These are phyloP conservation scores for Sphinx pinastri DNA, from an alignment of 2,888 invertebrate genomes.

Conservation along the genomic window DNA sequence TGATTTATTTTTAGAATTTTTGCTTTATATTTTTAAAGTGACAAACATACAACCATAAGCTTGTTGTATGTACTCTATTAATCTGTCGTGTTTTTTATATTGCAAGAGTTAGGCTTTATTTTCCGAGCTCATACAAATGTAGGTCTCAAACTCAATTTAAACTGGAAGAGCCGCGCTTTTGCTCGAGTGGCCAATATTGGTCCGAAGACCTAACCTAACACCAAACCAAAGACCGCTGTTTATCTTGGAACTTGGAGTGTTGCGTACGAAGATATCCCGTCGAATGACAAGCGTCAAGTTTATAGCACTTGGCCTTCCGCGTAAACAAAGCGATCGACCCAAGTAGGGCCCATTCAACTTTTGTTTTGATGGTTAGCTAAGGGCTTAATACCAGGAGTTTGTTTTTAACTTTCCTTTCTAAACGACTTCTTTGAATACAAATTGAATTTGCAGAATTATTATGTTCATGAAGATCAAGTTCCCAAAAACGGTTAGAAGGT, in stretches of 20 bases:
- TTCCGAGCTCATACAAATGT: background rate
- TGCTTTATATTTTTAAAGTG: no score
- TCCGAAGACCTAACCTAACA: slow-evolving; percentile 2
- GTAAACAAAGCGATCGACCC: slow-evolving; percentile 12
- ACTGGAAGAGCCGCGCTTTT: background rate
- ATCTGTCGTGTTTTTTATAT: no score
- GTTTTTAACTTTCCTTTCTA: background rate
- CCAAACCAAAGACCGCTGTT: slow-evolving; percentile 3
- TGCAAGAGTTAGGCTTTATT: background rate
- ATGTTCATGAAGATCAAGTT: no score
- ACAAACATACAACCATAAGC: no score
- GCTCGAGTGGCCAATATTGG: background rate
- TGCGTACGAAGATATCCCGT: background rate
- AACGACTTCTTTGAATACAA: background rate
- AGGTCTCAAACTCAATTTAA: background rate
- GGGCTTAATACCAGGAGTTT: background rate
- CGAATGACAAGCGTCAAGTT: slow-evolving; percentile 27
- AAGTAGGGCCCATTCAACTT: background rate
- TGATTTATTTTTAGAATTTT: no score
- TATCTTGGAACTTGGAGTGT: background rate
- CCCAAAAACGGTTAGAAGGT: no score
- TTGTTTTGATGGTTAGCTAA: background rate
- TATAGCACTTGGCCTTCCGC: slow-evolving; percentile 28
- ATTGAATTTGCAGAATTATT: background rate
- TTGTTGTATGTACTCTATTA: no score